Conservation (phyloP, 2,797 vertebrate genomes). For the Gallinago stenura region DNA sequence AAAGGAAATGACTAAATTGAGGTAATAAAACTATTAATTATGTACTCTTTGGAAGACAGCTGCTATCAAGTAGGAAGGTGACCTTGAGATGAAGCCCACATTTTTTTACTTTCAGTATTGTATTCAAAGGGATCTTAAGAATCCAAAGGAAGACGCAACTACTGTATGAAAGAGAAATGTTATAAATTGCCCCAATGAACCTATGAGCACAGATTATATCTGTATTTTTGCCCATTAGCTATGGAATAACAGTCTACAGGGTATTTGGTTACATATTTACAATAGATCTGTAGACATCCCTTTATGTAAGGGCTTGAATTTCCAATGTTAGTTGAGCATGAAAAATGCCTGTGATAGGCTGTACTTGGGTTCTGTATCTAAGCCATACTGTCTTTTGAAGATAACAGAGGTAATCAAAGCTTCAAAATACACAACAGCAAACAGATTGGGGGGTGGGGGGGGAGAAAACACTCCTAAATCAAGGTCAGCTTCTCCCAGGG, state of each 20-base stretch:
- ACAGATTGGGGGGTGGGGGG: background rate
- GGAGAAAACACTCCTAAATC: background rate
- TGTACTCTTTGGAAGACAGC: slow-evolving; percentile 2
- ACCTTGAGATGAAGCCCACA: background rate
- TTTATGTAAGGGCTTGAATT: background rate
- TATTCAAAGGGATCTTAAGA: background rate
- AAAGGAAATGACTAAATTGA: background rate
- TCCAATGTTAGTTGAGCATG: background rate
- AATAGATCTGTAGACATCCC: background rate
- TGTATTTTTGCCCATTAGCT: background rate
- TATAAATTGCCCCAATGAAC: background rate
- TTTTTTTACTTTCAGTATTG: background rate
- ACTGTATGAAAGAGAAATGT: background rate
- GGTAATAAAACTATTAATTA: slow-evolving; percentile 26
- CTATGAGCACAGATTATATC: background rate
- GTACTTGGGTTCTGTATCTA: background rate
- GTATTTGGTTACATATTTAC: background rate
- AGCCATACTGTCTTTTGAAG: background rate
- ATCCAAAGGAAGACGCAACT: background rate
- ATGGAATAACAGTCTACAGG: fast-evolving
- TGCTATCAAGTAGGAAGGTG: background rate
- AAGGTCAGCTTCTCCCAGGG: background rate
- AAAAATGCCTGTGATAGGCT: background rate
- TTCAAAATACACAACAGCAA: background rate
- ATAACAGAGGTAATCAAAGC: background rate